Percentiles rank a stretch among this genome's conserved stretches.
Conservation (phyloP, 2,797 vertebrate species). For the Rhinoraja longicauda region DNA sequence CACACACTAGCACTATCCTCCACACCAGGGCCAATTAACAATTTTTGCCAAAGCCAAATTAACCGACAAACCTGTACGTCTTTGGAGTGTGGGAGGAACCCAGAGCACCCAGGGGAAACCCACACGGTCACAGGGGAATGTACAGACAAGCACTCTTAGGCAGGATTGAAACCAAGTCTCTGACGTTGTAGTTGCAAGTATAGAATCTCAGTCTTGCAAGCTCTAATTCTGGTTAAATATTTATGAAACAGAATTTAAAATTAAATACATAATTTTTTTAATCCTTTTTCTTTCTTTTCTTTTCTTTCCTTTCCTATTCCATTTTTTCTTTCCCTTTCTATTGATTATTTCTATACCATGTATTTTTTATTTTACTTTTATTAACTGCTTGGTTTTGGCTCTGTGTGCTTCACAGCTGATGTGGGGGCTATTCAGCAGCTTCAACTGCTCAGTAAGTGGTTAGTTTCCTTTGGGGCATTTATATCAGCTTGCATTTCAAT, state of each 20-base stretch:
- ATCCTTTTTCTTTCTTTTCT: not conserved
- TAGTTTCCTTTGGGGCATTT: not conserved
- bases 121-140: no score
- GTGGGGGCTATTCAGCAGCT: not conserved
- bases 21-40: no score
- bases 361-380: not conserved
- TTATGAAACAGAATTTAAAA: not conserved
- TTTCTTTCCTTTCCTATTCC: not conserved
- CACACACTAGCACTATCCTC: no score
- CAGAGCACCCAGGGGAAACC: no score
- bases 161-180: no score
- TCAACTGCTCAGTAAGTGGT: not conserved
- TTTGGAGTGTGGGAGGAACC: no score
- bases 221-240: not conserved
- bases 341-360: not conserved
- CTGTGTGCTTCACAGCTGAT: not conserved
- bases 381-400: not conserved
- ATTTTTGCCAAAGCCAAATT: no score
- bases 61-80: no score
- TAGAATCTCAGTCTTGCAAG: not conserved
- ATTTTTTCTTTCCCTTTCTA: not conserved
- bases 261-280: not conserved
- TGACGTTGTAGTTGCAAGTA: not conserved
- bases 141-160: no score
- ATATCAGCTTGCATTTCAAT: not conserved